Evolutionary conservation across 2,888 invertebrate genomes (phyloP), one percentile per base, ranked within the genome.

Genomic region (Trichopoda pennipes): DNA sequence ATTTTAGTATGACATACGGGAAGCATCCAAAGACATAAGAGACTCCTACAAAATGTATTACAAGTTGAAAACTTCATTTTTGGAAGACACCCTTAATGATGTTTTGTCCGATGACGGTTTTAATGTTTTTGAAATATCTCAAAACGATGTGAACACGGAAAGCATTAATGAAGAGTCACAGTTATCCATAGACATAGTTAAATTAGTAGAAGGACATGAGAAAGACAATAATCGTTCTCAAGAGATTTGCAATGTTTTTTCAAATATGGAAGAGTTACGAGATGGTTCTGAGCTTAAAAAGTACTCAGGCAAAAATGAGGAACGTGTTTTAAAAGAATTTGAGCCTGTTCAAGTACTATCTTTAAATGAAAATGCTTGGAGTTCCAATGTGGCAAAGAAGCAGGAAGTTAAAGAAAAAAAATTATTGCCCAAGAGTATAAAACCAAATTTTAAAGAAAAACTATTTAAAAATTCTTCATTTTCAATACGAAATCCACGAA

Each of bases 11-110:
- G 97, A 97, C 88, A 96, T 97, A 80, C 94, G 94, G 85, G 94
- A 94, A 90, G 96, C 97, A 16, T 93, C 94, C 53, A 90, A 91
- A 32, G 93, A 94, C 81, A 95, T 96, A 74, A 94, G 94, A 87
- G 93, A 95, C 88, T 95, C 96, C 0, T 97, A 97, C 88, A 95
- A 95, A 90, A 94, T 94, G 90, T 96, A 96, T 89, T 96, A 95
- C 91, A 94, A 95, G 85, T 89, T 96, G 9, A 96, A 96, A 91
- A 95, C 95, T 47, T 92, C 93, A 28, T 94, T 94, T 23, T 91
- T 96, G 60, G 95, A 96, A 87, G 94, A 94, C 86, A 94, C 95
- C 7, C 91, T 96, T 12, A 92, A 92, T 78, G 93, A 93, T 86
- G 92, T 93, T 28, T 92, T 90, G 19, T 79, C 86, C 21, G 91